Percentiles rank a stretch among this genome's conserved stretches.
These are phyloP conservation scores for Penaeus monodon DNA, from an alignment of 2,888 invertebrate species.

Conservation along the genomic window DNA sequence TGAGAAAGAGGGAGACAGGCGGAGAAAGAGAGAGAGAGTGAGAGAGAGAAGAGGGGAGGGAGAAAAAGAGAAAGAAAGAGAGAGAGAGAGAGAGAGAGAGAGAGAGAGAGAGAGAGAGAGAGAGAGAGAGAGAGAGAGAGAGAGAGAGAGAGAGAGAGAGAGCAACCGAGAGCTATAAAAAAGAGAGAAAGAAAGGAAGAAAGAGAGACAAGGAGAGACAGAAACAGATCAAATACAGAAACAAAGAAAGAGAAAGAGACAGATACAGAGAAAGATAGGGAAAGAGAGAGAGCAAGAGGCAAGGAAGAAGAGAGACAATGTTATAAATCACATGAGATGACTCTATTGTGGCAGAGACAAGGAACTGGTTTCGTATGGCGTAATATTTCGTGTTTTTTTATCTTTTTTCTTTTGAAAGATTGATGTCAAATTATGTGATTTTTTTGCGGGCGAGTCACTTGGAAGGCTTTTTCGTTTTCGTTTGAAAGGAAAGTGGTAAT, in stretches of 20 bases:
- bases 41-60: neutral
- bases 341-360: too few species aligned
- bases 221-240: neutral
- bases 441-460: too few species aligned
- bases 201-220: too few species aligned
- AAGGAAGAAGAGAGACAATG: neutral
- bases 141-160: neutral
- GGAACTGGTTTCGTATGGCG: too few species aligned
- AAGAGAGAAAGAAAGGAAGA: neutral
- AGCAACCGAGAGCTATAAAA: too few species aligned
- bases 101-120: neutral
- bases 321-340: neutral
- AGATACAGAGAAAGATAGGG: neutral
- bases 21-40: neutral
- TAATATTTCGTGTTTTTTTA: too few species aligned
- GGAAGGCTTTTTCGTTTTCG: too few species aligned
- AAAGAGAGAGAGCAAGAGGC: neutral
- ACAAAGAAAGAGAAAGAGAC: neutral
- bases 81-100: neutral
- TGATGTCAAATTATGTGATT: too few species aligned
- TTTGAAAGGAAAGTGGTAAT: too few species aligned
- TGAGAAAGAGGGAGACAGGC: neutral
- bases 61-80: neutral
- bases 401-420: too few species aligned
- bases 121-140: neutral